phyloP scores from a whole-genome alignment of 2,113 vertebrate species.

The Corythaeola cristata region DNA sequence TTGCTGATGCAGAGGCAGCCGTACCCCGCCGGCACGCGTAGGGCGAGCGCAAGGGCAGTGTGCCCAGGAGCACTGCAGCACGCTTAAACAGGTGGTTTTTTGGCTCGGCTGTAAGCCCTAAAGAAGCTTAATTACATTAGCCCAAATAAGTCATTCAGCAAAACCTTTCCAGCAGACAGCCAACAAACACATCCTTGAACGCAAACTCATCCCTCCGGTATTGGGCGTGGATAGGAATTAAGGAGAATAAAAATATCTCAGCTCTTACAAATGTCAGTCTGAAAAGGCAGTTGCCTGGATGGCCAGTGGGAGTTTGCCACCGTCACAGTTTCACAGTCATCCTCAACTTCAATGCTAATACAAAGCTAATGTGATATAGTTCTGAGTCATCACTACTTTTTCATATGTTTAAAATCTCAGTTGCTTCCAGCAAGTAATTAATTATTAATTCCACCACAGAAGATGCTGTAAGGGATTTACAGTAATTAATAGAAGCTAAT shows the following conservation, averaged over 20 bases:
- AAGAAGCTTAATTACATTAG: conserved; percentile 47
- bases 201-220: not conserved
- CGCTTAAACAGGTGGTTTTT: not conserved
- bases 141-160: conserved; percentile 24
- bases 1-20: not conserved
- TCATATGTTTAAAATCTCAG: not conserved
- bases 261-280: not conserved
- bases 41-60: not conserved
- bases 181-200: not conserved
- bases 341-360: not conserved
- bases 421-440: conserved; percentile 22
- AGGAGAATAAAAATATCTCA: not conserved
- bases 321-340: not conserved
- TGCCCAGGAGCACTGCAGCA: not conserved
- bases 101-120: not conserved
- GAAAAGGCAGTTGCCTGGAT: not conserved
- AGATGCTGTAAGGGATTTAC: conserved; percentile 24
- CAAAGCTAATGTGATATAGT: not conserved
- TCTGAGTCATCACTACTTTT: conserved; percentile 9
- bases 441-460: conserved; percentile 47
- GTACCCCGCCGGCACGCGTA: not conserved
- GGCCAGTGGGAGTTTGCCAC: not conserved
- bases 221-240: not conserved
- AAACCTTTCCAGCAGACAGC: not conserved
- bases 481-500: conserved; percentile 45